Conservation (phyloP, 2,797 vertebrate genomes). For the Discoglossus pictus region DNA sequence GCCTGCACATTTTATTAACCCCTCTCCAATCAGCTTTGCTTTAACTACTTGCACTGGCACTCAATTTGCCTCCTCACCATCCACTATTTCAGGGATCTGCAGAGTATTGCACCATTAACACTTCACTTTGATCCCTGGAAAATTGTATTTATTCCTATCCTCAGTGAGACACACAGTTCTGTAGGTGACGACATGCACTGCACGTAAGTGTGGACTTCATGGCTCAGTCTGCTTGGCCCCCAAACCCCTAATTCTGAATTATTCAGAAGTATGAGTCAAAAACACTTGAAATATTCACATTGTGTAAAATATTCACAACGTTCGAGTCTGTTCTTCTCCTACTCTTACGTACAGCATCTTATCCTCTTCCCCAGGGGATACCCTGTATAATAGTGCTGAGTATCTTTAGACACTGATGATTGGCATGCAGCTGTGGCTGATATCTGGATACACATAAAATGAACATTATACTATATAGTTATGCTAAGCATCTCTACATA, state of each 20-base stretch:
- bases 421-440: neutral
- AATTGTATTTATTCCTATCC: neutral
- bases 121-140: conserved; percentile 6
- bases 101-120: neutral
- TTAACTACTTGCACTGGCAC: too few species aligned
- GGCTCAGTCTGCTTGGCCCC: conserved; percentile 4
- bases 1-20: too few species aligned
- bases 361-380: neutral
- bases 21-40: too few species aligned
- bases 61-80: too few species aligned
- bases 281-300: conserved; percentile 40
- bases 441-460: neutral
- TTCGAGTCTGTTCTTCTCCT: conserved; percentile 14
- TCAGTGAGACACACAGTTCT: conserved; percentile 1
- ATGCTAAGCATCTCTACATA: neutral
- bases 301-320: conserved; percentile 40
- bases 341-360: conserved; percentile 12
- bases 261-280: conserved; percentile 31
- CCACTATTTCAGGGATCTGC: neutral
- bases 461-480: neutral
- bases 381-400: conserved; percentile 8
- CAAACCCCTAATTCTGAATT: conserved; percentile 27
- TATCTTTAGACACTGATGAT: conserved; percentile 1
- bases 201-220: conserved; percentile 3
- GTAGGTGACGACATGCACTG: neutral